Conservation (phyloP, 1,140 invertebrate species). For the Cherax destructor region DNA sequence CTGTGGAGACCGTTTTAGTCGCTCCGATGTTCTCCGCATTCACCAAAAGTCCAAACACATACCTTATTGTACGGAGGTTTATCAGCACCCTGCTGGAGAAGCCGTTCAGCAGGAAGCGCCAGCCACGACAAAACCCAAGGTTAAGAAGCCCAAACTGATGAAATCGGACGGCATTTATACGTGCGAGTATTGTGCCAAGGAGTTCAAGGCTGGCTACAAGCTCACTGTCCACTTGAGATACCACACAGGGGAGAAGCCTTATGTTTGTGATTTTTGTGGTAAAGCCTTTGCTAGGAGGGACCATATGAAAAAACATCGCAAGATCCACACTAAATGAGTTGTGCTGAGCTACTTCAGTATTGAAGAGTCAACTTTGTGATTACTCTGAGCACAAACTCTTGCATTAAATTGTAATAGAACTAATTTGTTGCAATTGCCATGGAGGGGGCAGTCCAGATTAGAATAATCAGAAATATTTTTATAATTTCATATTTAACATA, state of each 20-base stretch:
- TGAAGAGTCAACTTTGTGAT: slow-evolving; percentile 3
- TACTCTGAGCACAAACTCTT: not conserved
- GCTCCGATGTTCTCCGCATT: slow-evolving; percentile 48
- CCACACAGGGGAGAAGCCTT: slow-evolving; percentile 55
- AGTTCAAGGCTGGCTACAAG: slow-evolving; percentile 60
- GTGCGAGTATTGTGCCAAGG: slow-evolving; percentile 56
- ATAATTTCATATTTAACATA: slow-evolving; percentile 33
- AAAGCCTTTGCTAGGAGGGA: slow-evolving; percentile 49
- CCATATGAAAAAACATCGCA: slow-evolving; percentile 60
- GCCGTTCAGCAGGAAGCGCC: not conserved
- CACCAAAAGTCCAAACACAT: slow-evolving; percentile 57
- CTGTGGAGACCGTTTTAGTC: slow-evolving; percentile 51
- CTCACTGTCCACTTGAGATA: slow-evolving; percentile 53
- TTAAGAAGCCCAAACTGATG: slow-evolving; percentile 40
- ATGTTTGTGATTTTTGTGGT: slow-evolving; percentile 47
- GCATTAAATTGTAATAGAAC: not conserved
- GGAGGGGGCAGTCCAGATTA: slow-evolving; percentile 4
- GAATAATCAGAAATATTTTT: slow-evolving; percentile 26
- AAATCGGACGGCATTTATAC: slow-evolving; percentile 39
- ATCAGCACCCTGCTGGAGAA: not conserved
- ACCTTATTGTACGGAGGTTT: slow-evolving; percentile 10
- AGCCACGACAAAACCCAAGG: slow-evolving; percentile 4
- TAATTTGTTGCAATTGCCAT: slow-evolving; percentile 1
- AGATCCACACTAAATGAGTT: slow-evolving; percentile 48
- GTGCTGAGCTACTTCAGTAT: not conserved